Base-by-base conservation (phyloP, 2,888 invertebrate species). In the Diarsia rubi region DNA sequence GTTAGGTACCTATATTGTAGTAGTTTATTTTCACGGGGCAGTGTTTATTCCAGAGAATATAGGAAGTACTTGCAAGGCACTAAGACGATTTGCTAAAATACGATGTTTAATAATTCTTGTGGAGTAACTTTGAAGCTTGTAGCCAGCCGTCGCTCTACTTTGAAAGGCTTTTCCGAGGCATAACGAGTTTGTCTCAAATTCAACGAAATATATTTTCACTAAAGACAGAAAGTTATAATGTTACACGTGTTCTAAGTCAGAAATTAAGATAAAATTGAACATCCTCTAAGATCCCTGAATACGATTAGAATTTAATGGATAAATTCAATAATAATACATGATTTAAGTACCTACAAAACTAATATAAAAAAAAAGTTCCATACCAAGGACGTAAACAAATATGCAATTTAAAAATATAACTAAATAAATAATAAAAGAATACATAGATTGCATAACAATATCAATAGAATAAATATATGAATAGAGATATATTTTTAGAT, bases 61-160 rank as follows among this genome's bases (percentile, higher is more conserved):
- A 62, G 0, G 47, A 16, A 54, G 11, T 24, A 8, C 12, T n/a
- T 24, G 47, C 42, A 6, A 31, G 0, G 0, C 24, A 49, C 16
- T 69, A 49, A 52, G 14, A 21, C 5, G 42, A 45, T 42, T 45
- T 16, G 0, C 42, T 65, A 31, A 31, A 78, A 21, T 24, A 21
- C 8, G 1, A 71, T 60, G 16, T 19, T 57, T 57, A 75, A 62
- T 1, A 71, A 80, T 75, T 70, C 52, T 52, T 52, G 19, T 47
- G n/a, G 60, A 44, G n/a, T 16, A 44, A 16, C 9, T 80, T 49
- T 67, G n/a, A 75, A 67, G 19, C n/a, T 27, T 69, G 27, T n/a
- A 19, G 9, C 4, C 57, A 47, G 57, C 60, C 14, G 21, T 62
- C 59, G 60, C 52, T 11, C n/a, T 63, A 31, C 68, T 68, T 77